These are phyloP conservation scores for Lasioglossum villosulum DNA, from an alignment of 2,888 invertebrate genomes.

Conservation along the genomic window DNA sequence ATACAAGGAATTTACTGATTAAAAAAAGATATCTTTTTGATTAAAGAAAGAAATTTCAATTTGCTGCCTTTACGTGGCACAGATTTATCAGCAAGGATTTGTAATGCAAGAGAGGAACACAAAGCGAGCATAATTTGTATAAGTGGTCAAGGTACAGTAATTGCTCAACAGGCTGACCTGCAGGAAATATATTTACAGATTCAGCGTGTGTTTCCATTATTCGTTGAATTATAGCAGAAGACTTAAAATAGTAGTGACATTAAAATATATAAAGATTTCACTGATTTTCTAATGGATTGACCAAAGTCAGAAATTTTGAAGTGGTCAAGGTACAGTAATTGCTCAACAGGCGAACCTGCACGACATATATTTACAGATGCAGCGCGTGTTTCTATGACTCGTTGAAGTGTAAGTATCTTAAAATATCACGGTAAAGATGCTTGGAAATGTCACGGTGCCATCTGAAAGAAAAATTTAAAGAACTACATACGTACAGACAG, in stretches of 20 bases:
- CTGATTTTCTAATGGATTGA: too few species aligned
- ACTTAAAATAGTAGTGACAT: too few species aligned
- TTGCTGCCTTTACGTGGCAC: too few species aligned
- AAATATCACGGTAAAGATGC: neutral
- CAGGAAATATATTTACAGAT: neutral
- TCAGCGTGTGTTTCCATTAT: neutral
- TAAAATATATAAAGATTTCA: too few species aligned
- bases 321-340: neutral
- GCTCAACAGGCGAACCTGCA: neutral
- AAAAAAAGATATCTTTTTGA: too few species aligned
- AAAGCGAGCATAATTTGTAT: too few species aligned
- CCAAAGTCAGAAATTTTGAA: too few species aligned
- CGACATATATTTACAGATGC: neutral
- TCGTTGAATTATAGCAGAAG: neutral
- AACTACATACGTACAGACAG: neutral
- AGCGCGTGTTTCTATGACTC: neutral
- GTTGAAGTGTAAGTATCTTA: neutral
- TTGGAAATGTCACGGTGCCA: neutral
- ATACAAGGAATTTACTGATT: too few species aligned
- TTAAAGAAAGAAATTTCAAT: too few species aligned
- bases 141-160: too few species aligned
- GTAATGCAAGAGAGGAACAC: too few species aligned
- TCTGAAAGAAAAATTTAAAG: conserved; percentile 1
- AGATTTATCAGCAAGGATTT: too few species aligned
- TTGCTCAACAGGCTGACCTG: neutral